Conservation (phyloP, 2,888 invertebrate genomes). For the Tridacna gigas region DNA sequence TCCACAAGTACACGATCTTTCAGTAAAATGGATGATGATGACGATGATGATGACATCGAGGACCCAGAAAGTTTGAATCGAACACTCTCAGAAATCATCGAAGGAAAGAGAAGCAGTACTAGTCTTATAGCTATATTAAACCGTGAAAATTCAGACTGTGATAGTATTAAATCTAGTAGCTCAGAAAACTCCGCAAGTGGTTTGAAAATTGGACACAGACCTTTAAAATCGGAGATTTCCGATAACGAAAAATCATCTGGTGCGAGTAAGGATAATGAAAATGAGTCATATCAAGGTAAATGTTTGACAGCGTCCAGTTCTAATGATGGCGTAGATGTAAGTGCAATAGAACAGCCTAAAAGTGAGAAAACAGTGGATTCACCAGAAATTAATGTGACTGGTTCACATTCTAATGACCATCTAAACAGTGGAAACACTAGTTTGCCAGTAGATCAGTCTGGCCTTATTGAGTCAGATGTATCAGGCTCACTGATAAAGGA, state of each 20-base stretch:
- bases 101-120: conserved; percentile 71
- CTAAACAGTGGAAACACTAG: neutral
- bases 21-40: conserved; percentile 67
- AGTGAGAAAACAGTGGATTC: conserved; percentile 29
- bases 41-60: conserved; percentile 75
- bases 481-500: neutral
- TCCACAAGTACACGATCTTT: conserved; percentile 41
- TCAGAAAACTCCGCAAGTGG: conserved; percentile 51
- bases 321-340: conserved; percentile 18
- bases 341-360: conserved; percentile 53
- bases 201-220: neutral
- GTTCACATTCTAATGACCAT: conserved; percentile 18
- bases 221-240: neutral
- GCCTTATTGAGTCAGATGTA: neutral
- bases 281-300: neutral
- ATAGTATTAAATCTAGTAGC: conserved; percentile 60
- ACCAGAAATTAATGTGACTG: conserved; percentile 34
- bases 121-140: conserved; percentile 61
- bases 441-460: conserved; percentile 25
- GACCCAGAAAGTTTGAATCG: conserved; percentile 78
- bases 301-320: neutral
- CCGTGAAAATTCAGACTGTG: conserved; percentile 62
- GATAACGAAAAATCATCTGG: conserved; percentile 13
- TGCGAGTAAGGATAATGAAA: neutral
- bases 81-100: conserved; percentile 80